These are phyloP conservation scores for Conopomorpha cramerella DNA, from an alignment of 1,140 invertebrate species.

Conservation along the genomic window DNA sequence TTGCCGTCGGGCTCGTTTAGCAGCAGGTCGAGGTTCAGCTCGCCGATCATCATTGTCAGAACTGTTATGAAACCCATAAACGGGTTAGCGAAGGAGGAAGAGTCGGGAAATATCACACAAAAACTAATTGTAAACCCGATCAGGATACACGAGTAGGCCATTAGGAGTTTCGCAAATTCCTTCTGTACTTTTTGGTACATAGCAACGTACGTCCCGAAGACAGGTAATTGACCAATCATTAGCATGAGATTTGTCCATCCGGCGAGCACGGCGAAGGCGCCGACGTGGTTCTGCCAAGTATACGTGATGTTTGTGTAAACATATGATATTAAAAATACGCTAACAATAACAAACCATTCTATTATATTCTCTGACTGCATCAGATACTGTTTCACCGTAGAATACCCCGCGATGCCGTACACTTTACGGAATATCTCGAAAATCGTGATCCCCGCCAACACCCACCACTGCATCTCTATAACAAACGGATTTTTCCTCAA, in stretches of 20 bases:
- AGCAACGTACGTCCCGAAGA: slow-evolving; percentile 84
- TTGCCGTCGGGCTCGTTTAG: slow-evolving; percentile 68
- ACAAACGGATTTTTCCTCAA: slow-evolving; percentile 72
- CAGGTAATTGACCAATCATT: slow-evolving; percentile 83
- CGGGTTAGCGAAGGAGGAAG: slow-evolving; percentile 77
- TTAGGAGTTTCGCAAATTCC: slow-evolving; percentile 81
- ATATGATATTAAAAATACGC: slow-evolving; percentile 80
- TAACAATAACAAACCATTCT: slow-evolving; percentile 82
- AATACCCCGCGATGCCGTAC: slow-evolving; percentile 76
- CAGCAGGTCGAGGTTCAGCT: slow-evolving; percentile 73
- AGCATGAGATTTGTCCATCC: slow-evolving; percentile 87
- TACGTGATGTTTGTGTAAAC: slow-evolving; percentile 77
- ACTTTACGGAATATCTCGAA: slow-evolving; percentile 78
- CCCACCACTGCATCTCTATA: slow-evolving; percentile 79
- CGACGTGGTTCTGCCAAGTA: slow-evolving; percentile 81
- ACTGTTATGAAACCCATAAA: slow-evolving; percentile 81
- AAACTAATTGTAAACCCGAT: slow-evolving; percentile 87
- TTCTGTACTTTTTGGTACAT: slow-evolving; percentile 86
- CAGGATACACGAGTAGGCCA: slow-evolving; percentile 82
- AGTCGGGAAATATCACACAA: slow-evolving; percentile 82
- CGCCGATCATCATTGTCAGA: slow-evolving; percentile 89
- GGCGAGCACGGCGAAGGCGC: slow-evolving; percentile 80
- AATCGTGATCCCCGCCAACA: slow-evolving; percentile 72
- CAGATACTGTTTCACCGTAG: slow-evolving; percentile 76
- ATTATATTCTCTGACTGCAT: slow-evolving; percentile 82